Evolutionary conservation across 2,888 invertebrate species (phyloP).

Genomic region (Tenthredo amoena): DNA sequence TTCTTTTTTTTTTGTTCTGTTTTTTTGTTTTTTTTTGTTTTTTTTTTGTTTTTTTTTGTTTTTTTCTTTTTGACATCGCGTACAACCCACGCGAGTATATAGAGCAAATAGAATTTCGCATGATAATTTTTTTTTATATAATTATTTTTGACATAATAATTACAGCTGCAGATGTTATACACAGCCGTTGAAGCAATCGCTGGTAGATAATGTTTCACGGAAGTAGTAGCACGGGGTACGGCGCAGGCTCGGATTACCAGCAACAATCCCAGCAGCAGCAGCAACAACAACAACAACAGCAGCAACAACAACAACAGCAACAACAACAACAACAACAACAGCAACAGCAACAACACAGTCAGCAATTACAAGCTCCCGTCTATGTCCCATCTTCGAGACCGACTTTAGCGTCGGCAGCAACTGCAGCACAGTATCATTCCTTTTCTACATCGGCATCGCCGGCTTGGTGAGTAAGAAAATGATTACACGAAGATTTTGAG

Average conservation of each 20-base stretch:
- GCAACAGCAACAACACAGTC: conserved; percentile 70
- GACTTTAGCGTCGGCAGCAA: conserved; percentile 80
- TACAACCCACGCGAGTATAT: not conserved
- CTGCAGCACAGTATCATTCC: conserved; percentile 78
- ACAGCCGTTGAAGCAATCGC: not conserved
- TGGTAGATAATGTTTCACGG: conserved; percentile 74
- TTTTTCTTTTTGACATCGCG: not conserved
- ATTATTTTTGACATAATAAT: not conserved
- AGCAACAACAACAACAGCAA: conserved; percentile 71
- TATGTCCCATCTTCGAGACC: conserved; percentile 85
- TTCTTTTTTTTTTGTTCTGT: not conserved
- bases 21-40: not conserved
- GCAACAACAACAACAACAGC: conserved; percentile 75
- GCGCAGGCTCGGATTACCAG: conserved; percentile 75
- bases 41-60: not conserved
- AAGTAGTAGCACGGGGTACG: conserved; percentile 76
- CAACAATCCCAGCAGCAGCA: conserved; percentile 74
- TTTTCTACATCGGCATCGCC: conserved; percentile 75
- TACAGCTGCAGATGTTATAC: conserved; percentile 26
- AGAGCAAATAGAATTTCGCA: not conserved
- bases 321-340: conserved; percentile 76
- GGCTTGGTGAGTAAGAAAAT: conserved; percentile 69
- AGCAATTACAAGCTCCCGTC: conserved; percentile 82
- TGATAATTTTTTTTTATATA: not conserved
- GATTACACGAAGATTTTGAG: too few species aligned